phyloP scores from a whole-genome alignment of 2,113 vertebrate genomes.

The Telmatochromis sp. region DNA sequence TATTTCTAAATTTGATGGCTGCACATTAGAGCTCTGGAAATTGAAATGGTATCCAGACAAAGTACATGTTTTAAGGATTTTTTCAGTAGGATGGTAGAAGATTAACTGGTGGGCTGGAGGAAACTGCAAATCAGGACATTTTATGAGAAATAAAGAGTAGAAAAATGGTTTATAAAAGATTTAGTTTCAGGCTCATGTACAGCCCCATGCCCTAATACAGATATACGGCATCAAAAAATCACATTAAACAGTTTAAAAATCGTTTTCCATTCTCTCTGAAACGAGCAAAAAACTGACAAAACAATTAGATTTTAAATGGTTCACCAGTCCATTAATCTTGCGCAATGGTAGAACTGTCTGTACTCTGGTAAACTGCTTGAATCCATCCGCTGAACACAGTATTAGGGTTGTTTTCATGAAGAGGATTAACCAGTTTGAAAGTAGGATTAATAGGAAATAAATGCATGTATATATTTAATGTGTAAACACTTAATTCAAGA shows the following conservation, averaged over 20 bases:
- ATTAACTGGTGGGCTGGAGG: not conserved
- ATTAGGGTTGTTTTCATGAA: not conserved
- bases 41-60: not conserved
- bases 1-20: not conserved
- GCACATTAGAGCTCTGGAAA: not conserved
- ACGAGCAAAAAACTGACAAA: not conserved
- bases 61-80: not conserved
- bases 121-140: not conserved
- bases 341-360: not conserved
- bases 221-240: not conserved
- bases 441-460: slow-evolving; percentile 12
- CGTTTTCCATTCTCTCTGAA: not conserved
- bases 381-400: not conserved
- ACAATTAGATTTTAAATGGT: not conserved
- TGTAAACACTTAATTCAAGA: not conserved
- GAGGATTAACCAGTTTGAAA: slow-evolving; percentile 20
- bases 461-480: slow-evolving; percentile 4
- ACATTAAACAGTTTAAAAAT: not conserved
- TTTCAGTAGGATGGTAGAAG: not conserved
- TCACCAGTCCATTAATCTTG: not conserved
- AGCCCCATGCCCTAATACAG: not conserved
- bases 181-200: not conserved
- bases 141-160: not conserved
- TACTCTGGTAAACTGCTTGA: not conserved
- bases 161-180: not conserved